Evolutionary conservation across 2,888 invertebrate species (phyloP).

Genomic region (Adelphocoris suturalis): DNA sequence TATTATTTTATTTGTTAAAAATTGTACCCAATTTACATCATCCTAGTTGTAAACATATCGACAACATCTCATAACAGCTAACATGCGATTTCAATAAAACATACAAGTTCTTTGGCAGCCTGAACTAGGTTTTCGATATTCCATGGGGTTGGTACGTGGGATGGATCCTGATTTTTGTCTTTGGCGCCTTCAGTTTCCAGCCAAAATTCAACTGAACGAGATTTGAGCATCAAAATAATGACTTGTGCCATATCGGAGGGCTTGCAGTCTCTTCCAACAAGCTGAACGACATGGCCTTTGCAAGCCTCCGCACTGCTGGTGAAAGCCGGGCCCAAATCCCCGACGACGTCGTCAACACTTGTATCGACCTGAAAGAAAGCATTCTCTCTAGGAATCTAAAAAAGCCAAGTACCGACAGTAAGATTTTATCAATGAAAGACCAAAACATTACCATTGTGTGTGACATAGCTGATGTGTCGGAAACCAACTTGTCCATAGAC

Average conservation of each 20-base stretch:
- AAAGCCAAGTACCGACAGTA: not conserved
- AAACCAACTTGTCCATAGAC: constrained; percentile 79
- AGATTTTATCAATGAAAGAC: not conserved
- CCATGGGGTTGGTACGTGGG: constrained; percentile 82
- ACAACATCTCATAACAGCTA: not conserved
- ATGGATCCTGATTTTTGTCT: constrained; percentile 74
- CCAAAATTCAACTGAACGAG: constrained; percentile 83
- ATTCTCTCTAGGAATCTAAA: not conserved
- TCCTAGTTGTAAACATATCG: not conserved
- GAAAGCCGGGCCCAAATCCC: constrained; percentile 95
- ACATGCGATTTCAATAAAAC: constrained; percentile 74
- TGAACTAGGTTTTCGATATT: constrained; percentile 96
- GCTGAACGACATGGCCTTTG: constrained; percentile 89
- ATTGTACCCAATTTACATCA: too few species aligned
- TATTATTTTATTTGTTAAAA: too few species aligned
- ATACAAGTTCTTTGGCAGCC: constrained; percentile 91
- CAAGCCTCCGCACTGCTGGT: constrained; percentile 93
- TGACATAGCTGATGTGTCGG: constrained; percentile 79
- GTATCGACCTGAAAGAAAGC: constrained; percentile 81
- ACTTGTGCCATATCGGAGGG: constrained; percentile 91
- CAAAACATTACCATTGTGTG: constrained; percentile 79
- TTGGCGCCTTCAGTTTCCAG: constrained; percentile 80
- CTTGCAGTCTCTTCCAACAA: constrained; percentile 90
- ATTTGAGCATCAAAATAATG: constrained; percentile 91
- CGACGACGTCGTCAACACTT: constrained; percentile 91